Conservation (phyloP, 2,888 invertebrate species). For the Tenthredo amoena region DNA sequence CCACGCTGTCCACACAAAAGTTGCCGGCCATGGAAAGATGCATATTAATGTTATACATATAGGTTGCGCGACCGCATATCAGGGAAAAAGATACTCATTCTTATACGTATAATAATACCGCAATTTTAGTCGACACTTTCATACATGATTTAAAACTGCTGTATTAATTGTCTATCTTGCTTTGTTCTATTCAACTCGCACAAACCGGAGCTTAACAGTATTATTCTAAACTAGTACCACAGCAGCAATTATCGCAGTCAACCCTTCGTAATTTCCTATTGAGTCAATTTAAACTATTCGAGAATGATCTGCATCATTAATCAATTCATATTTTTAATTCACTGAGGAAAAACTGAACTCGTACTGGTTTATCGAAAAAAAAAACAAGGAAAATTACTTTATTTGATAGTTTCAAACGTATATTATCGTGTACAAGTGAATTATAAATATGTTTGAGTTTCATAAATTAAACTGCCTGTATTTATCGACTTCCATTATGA, state of each 20-base stretch:
- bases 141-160: neutral
- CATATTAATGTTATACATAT: neutral
- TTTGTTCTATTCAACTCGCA: neutral
- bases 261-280: neutral
- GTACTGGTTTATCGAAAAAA: neutral
- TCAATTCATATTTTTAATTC: neutral
- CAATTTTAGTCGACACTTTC: neutral
- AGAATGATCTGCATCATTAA: neutral
- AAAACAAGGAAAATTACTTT: neutral
- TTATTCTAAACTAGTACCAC: neutral
- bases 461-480: neutral
- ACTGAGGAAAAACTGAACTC: neutral
- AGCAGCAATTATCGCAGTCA: neutral
- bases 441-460: neutral
- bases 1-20: neutral
- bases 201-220: neutral
- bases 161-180: neutral
- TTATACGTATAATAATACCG: neutral
- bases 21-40: neutral
- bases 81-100: neutral
- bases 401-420: neutral
- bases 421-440: neutral
- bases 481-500: neutral
- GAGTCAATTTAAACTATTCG: neutral
- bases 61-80: neutral